Base-by-base conservation (phyloP, 2,113 vertebrate species). In the Panthera uncia region DNA sequence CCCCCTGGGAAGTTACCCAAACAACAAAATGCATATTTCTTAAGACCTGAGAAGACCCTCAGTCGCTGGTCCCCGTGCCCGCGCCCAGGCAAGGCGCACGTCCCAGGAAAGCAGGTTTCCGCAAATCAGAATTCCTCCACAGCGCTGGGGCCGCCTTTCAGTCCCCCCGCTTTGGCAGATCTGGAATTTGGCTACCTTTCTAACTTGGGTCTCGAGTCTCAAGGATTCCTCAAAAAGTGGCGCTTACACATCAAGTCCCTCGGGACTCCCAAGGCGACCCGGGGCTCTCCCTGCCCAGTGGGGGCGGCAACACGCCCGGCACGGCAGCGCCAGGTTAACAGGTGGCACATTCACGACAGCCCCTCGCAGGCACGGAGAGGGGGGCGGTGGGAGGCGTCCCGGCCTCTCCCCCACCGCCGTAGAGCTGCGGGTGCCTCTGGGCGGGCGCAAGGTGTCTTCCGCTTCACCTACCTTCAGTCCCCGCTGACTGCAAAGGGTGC, bases 381-480 rank as follows among this genome's bases (percentile, higher is more conserved):
- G 21, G 69, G 19, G 36, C 21, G 23, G 29, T 13, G 36, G 45
- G 41, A 21, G 38, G 48, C 15, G 33, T 38, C 48, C 83, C 23
- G 52, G 92, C 89, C 86, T 69, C 8, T 25, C 41, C 79, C 52
- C 23, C 48, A 19, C 63, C 0, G 85, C 92, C 0, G 61, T 7
- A 0, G 14, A 41, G 80, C 95, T 14, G 83, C 29, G 31, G 55
- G 57, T 5, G 73, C 55, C n/a, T 5, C 57, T 3, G 63, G 45
- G 50, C 15, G 2, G 91, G 48, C 48, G 48, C 69, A 9, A 18
- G 88, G 50, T 48, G 61, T 68, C 94, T 38, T 68, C 65, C 25
- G 81, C 95, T 61, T 83, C 89, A 99, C 98, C 98, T 99, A 99
- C 98, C 98, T 98, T 97, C 48, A 1, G 94, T 98, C 89, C 97